These are phyloP conservation scores for Nannoperca australis DNA, from an alignment of 2,797 vertebrate genomes.

Conservation along the genomic window DNA sequence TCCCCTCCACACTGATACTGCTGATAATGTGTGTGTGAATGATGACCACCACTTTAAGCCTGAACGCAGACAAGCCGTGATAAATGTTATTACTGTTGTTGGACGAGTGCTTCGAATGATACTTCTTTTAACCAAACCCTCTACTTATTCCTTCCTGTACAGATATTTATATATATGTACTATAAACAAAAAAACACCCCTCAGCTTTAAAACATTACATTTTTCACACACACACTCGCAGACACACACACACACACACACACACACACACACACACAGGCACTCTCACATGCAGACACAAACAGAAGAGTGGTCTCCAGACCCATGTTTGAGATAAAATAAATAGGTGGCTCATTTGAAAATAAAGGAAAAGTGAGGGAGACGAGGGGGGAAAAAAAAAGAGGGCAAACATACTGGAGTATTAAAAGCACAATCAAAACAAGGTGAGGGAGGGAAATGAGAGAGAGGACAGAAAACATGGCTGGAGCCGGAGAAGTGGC, in stretches of 20 bases:
- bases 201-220: slow-evolving; percentile 71
- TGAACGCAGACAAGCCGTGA: slow-evolving; percentile 66
- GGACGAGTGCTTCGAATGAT: slow-evolving; percentile 68
- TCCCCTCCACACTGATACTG: slow-evolving; percentile 86
- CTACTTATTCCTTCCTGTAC: slow-evolving; percentile 62
- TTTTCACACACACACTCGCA: slow-evolving; percentile 58
- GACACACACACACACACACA: slow-evolving; percentile 48
- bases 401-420: slow-evolving; percentile 29
- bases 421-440: slow-evolving; percentile 50
- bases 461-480: slow-evolving; percentile 31
- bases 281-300: slow-evolving; percentile 51
- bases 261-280: slow-evolving; percentile 41
- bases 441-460: slow-evolving; percentile 29
- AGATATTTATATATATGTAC: slow-evolving; percentile 68
- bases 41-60: slow-evolving; percentile 47
- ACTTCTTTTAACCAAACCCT: slow-evolving; percentile 45
- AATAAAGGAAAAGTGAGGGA: slow-evolving; percentile 24
- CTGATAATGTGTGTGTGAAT: slow-evolving; percentile 83
- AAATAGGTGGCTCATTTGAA: slow-evolving; percentile 74
- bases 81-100: slow-evolving; percentile 41
- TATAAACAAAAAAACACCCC: slow-evolving; percentile 51
- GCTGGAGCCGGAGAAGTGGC: slow-evolving; percentile 60
- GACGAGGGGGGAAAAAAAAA: slow-evolving; percentile 23
- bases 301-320: slow-evolving; percentile 75
- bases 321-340: slow-evolving; percentile 73